These are phyloP conservation scores for Stictonetta naevosa DNA, from an alignment of 2,113 vertebrate genomes.

Conservation along the genomic window DNA sequence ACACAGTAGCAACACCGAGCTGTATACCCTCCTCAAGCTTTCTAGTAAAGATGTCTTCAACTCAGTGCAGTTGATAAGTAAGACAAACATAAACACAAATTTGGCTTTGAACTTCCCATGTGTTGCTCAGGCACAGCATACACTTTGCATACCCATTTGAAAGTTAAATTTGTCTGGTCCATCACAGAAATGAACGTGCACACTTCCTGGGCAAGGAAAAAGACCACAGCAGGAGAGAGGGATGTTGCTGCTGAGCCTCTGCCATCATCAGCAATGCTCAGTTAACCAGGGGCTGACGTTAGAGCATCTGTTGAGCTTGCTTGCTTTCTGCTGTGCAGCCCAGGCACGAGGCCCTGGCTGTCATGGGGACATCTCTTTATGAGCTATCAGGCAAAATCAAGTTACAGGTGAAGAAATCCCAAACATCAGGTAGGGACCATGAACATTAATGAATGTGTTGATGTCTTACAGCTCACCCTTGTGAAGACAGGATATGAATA, in stretches of 20 bases:
- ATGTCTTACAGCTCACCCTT: neutral
- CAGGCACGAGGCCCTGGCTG: neutral
- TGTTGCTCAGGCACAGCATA: neutral
- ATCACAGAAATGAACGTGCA: neutral
- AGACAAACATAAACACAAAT: neutral
- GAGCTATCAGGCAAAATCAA: constrained; percentile 66
- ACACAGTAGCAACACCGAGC: neutral
- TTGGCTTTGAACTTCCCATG: neutral
- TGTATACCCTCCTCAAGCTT: neutral
- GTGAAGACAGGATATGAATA: neutral
- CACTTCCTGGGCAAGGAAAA: neutral
- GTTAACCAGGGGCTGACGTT: neutral
- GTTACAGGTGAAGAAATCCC: constrained; percentile 65
- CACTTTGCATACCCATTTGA: constrained; percentile 13
- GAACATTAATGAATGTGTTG: neutral
- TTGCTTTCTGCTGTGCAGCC: neutral
- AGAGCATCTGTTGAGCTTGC: constrained; percentile 13
- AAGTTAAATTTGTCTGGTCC: constrained; percentile 21
- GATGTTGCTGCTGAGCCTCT: neutral
- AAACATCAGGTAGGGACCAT: constrained; percentile 51
- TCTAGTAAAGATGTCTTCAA: neutral
- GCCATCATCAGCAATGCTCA: neutral
- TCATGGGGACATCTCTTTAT: constrained; percentile 66
- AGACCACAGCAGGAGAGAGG: neutral
- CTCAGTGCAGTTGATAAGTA: neutral